These are phyloP conservation scores for Piezodorus guildinii DNA, from an alignment of 1,140 invertebrate species.

Conservation along the genomic window DNA sequence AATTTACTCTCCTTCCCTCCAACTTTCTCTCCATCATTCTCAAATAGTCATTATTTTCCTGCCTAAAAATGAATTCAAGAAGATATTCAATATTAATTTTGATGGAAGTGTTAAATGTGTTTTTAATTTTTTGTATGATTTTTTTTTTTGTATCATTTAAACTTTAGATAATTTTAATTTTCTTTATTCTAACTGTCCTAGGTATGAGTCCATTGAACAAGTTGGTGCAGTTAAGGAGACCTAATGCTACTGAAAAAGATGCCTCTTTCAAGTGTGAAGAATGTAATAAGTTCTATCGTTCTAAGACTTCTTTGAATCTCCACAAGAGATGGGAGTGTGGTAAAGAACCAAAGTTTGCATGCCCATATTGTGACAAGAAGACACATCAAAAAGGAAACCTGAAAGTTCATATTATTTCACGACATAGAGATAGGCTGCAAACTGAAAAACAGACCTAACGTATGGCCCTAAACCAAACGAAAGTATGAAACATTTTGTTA, in stretches of 20 bases:
- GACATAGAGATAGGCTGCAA: slow-evolving; percentile 30
- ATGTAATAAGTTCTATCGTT: slow-evolving; percentile 38
- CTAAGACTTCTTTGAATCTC: slow-evolving; percentile 39
- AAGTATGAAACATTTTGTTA: no score
- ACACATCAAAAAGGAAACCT: slow-evolving; percentile 41
- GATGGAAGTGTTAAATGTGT: no score
- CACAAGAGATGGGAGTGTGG: slow-evolving; percentile 45
- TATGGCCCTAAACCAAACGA: neutral
- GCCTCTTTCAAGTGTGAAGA: slow-evolving; percentile 31
- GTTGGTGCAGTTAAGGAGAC: slow-evolving; percentile 12
- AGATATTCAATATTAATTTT: no score
- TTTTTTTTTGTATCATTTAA: no score
- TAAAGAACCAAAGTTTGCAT: slow-evolving; percentile 41
- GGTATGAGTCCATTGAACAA: neutral
- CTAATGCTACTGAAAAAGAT: slow-evolving; percentile 19
- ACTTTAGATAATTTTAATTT: no score
- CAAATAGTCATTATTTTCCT: no score
- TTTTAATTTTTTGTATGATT: no score
- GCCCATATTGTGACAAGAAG: slow-evolving; percentile 39
- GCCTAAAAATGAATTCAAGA: no score
- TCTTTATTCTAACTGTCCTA: neutral
- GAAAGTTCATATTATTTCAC: slow-evolving; percentile 36
- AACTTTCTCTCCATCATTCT: no score
- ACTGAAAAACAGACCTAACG: slow-evolving; percentile 2
- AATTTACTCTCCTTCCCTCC: no score